Percentiles rank a stretch among this genome's conserved stretches.
These are phyloP conservation scores for Platycnemis pennipes DNA, from an alignment of 2,888 invertebrate genomes.

Conservation along the genomic window DNA sequence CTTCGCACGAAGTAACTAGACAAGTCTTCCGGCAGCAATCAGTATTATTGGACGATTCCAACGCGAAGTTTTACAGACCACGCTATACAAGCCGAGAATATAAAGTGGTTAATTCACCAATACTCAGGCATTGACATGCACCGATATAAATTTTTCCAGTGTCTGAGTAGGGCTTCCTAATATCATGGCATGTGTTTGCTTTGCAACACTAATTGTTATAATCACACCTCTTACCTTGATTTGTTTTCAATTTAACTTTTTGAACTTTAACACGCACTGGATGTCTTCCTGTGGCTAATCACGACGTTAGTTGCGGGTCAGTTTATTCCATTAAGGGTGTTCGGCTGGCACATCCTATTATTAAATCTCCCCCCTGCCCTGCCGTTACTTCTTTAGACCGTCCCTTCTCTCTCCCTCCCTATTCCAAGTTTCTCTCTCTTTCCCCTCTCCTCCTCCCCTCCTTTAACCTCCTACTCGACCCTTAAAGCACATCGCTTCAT, in stretches of 20 bases:
- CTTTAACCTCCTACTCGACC: background rate
- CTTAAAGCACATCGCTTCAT: background rate
- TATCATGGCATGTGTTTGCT: background rate
- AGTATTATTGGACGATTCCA: background rate
- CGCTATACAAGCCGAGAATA: background rate
- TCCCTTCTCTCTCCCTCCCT: background rate
- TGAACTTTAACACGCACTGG: constrained; percentile 1
- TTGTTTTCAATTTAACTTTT: constrained; percentile 26
- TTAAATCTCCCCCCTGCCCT: constrained; percentile 47
- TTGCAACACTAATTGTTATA: constrained; percentile 28
- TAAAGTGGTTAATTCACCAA: background rate
- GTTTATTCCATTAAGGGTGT: constrained; percentile 47
- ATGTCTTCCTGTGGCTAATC: constrained; percentile 23
- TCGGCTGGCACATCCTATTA: constrained; percentile 48
- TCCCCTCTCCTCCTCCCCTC: background rate
- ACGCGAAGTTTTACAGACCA: background rate
- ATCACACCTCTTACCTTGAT: constrained; percentile 9
- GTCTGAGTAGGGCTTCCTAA: background rate
- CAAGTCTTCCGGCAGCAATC: no score
- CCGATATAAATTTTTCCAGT: background rate
- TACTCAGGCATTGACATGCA: background rate
- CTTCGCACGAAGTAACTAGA: no score
- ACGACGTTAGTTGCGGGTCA: constrained; percentile 25
- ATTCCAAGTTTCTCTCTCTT: background rate
- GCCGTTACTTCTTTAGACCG: constrained; percentile 31